Conservation (phyloP, 2,797 vertebrate species). For the Leuciscus waleckii region DNA sequence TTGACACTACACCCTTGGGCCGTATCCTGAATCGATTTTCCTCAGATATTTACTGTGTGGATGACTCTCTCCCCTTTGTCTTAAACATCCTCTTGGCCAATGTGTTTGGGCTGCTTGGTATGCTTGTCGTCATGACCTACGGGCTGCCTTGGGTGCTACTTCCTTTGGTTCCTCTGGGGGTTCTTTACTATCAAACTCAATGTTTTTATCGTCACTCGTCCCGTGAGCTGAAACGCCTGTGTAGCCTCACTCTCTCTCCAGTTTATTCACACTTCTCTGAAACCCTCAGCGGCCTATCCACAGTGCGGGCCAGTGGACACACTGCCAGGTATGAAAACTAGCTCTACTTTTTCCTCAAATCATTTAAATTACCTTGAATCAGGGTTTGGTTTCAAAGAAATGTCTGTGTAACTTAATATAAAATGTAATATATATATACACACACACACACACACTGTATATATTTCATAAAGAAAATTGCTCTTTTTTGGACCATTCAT, state of each 20-base stretch:
- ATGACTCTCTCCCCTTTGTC: constrained; percentile 92
- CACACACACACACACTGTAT: too few species aligned
- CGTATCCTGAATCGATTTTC: constrained; percentile 95
- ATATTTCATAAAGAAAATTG: not conserved
- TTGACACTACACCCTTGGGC: constrained; percentile 88
- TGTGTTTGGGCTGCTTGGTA: constrained; percentile 83
- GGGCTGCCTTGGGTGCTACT: constrained; percentile 90
- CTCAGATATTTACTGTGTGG: constrained; percentile 88
- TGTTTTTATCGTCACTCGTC: constrained; percentile 88
- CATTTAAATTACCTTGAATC: not conserved
- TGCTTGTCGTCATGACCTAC: constrained; percentile 86
- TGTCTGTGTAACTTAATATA: too few species aligned
- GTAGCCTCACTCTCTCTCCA: constrained; percentile 91
- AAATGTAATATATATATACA: too few species aligned
- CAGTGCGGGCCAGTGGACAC: constrained; percentile 85
- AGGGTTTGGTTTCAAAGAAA: not conserved
- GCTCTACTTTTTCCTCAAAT: not conserved
- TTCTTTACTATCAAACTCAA: constrained; percentile 86
- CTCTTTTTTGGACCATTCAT: not conserved
- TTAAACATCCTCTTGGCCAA: constrained; percentile 94
- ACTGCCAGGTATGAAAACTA: constrained; percentile 78
- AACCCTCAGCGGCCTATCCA: constrained; percentile 88
- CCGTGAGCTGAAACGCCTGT: constrained; percentile 91
- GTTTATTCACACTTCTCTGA: constrained; percentile 96
- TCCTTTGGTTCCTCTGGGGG: constrained; percentile 82